phyloP scores from a whole-genome alignment of 2,113 vertebrate species.

The Loxodonta africana region DNA sequence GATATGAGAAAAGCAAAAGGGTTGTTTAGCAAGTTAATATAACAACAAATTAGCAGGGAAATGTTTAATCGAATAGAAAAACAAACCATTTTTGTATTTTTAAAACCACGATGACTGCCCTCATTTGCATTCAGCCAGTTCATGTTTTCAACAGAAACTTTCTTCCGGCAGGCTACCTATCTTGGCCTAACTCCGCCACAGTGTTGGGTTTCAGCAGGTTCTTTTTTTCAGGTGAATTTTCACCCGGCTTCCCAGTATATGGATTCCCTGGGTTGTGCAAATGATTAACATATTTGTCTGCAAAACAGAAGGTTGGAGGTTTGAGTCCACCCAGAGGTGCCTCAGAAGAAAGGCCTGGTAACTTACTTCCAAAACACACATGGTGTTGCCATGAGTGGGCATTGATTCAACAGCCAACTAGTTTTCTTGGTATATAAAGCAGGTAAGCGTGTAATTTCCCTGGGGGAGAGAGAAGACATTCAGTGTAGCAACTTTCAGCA shows the following conservation, averaged over 20 bases:
- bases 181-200: background rate
- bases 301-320: background rate
- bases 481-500: background rate
- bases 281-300: background rate
- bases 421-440: background rate
- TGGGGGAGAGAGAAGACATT: background rate
- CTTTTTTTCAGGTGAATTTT: background rate
- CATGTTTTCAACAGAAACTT: background rate
- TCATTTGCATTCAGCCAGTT: fast-evolving
- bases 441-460: background rate
- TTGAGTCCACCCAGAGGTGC: background rate
- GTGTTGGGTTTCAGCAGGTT: background rate
- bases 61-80: background rate
- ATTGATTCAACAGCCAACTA: background rate
- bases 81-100: background rate
- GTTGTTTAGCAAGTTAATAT: background rate
- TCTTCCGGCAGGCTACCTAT: background rate
- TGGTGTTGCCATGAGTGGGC: background rate
- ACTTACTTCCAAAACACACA: background rate
- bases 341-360: background rate
- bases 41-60: too few relatives aligned
- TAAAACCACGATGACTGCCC: fast-evolving
- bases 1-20: background rate
- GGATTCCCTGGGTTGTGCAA: background rate
- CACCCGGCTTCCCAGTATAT: background rate